These are phyloP conservation scores for Harpalus rufipes DNA, from an alignment of 2,888 invertebrate species.

Conservation along the genomic window DNA sequence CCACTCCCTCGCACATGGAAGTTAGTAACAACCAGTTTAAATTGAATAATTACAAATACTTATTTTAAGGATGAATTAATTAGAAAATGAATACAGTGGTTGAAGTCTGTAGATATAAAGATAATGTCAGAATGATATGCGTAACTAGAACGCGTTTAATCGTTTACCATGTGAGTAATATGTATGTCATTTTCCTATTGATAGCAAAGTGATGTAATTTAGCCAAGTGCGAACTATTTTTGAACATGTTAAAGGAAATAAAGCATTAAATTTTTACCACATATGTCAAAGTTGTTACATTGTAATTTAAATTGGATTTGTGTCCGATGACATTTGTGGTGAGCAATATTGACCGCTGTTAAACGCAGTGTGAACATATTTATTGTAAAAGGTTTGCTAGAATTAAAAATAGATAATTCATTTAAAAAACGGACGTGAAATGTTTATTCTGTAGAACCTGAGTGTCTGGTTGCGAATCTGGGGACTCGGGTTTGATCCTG, in stretches of 20 bases:
- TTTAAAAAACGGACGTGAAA: no score
- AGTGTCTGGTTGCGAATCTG: no score
- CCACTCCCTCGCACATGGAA: background rate
- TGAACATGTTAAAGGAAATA: constrained; percentile 1
- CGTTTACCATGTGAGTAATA: constrained; percentile 13
- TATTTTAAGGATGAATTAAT: background rate
- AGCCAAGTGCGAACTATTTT: constrained; percentile 28
- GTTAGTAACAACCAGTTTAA: background rate
- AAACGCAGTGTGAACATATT: background rate
- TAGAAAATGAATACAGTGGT: background rate
- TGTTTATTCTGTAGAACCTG: no score
- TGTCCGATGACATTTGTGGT: background rate
- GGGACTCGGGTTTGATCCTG: no score
- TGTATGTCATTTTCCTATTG: constrained; percentile 33
- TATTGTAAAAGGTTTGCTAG: background rate
- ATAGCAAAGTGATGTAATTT: constrained; percentile 44
- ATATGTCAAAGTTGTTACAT: constrained; percentile 31
- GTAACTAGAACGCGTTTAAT: constrained; percentile 10
- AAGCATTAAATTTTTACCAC: constrained; percentile 33
- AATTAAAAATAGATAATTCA: no score
- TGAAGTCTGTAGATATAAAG: constrained; percentile 2
- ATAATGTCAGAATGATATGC: constrained; percentile 29
- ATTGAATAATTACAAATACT: constrained; percentile 4
- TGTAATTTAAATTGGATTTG: constrained; percentile 10
- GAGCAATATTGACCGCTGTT: background rate